A percentile compares a stretch with the other conserved stretches of the same genome.
These are phyloP conservation scores for Anthopleura sola DNA, from an alignment of 64 coral and sea anemone species.

Conservation along the genomic window DNA sequence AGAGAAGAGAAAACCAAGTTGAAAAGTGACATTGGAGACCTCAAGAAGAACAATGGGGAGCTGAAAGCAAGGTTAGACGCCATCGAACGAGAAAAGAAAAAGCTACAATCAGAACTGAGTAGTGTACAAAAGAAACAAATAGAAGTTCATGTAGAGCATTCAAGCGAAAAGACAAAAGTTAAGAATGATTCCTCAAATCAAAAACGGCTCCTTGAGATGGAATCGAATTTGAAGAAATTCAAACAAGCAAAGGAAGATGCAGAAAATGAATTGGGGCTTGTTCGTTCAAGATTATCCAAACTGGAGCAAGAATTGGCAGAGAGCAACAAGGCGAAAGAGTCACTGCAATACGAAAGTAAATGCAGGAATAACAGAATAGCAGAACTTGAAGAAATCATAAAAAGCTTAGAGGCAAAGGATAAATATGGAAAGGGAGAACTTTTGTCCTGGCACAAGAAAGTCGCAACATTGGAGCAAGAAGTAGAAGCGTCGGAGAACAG, in stretches of 20 bases:
- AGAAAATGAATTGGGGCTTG: slow-evolving; percentile 60
- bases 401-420: slow-evolving; percentile 74
- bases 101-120: slow-evolving; percentile 68
- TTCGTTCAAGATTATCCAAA: slow-evolving; percentile 65
- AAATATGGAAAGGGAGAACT: slow-evolving; percentile 88
- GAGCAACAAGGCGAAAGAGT: slow-evolving; percentile 67
- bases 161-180: slow-evolving; percentile 63
- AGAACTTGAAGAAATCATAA: slow-evolving; percentile 78
- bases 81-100: slow-evolving; percentile 84
- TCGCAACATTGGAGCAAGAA: slow-evolving; percentile 80
- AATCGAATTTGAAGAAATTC: slow-evolving; percentile 64
- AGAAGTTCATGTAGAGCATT: slow-evolving; percentile 43
- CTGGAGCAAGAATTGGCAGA: slow-evolving; percentile 70
- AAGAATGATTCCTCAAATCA: slow-evolving; percentile 66
- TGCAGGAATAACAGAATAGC: slow-evolving; percentile 68
- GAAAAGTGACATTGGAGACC: slow-evolving; percentile 59
- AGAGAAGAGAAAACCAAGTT: slow-evolving; percentile 81
- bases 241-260: slow-evolving; percentile 81
- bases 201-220: slow-evolving; percentile 74
- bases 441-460: slow-evolving; percentile 94
- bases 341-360: slow-evolving; percentile 71
- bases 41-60: slow-evolving; percentile 72
- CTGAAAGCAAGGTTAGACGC: slow-evolving; percentile 77
- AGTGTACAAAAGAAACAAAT: slow-evolving; percentile 57
- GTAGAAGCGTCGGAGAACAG: slow-evolving; percentile 72